phyloP scores from a whole-genome alignment of 2,113 vertebrate genomes.

The Neomonachus schauinslandi region DNA sequence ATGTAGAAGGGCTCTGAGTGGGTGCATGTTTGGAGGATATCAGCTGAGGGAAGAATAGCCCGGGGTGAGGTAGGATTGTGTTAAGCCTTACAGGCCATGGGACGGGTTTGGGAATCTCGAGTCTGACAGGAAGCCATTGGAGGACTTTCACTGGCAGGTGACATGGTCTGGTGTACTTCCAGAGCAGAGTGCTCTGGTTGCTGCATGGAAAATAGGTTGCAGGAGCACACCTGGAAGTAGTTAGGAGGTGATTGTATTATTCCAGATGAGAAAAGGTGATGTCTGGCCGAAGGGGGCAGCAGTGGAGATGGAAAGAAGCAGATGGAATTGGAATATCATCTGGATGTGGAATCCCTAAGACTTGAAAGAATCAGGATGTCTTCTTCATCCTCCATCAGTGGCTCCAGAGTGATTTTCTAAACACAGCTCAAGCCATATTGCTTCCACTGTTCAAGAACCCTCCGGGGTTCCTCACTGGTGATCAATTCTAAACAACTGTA shows the following conservation, averaged over 20 bases:
- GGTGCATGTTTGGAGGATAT: background rate
- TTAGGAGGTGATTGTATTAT: background rate
- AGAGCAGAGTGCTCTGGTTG: background rate
- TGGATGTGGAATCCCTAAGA: background rate
- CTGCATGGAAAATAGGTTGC: background rate
- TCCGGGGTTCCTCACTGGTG: background rate
- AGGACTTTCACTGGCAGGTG: background rate
- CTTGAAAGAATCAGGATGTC: background rate
- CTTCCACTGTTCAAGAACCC: background rate
- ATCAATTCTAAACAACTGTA: background rate
- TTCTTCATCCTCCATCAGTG: background rate
- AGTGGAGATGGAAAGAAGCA: background rate
- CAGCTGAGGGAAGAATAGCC: background rate
- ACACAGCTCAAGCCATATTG: background rate
- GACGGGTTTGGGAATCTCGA: background rate
- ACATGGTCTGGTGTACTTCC: background rate
- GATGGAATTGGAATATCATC: background rate
- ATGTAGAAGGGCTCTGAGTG: background rate
- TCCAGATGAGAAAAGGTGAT: background rate
- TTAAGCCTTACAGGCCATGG: background rate
- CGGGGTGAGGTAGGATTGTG: background rate
- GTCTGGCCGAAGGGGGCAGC: background rate
- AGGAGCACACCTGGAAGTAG: background rate
- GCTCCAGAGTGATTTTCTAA: conserved; percentile 1
- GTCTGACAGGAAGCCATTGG: background rate